A percentile compares a stretch with the other conserved stretches of the same genome.
These are phyloP conservation scores for Monodelphis domestica DNA, from an alignment of 2,797 vertebrate species.

Conservation along the genomic window DNA sequence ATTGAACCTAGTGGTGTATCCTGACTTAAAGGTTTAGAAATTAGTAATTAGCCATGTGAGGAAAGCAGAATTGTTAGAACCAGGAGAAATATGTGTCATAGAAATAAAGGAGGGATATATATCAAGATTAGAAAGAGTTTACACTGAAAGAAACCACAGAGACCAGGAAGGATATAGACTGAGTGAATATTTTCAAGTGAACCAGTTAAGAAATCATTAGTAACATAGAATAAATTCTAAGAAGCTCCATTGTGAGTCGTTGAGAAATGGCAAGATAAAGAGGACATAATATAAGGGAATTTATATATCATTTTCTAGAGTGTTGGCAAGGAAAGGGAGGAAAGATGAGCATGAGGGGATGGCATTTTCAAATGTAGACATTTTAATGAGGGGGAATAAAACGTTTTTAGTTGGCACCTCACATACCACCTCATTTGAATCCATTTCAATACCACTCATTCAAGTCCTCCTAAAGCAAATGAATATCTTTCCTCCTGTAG, in stretches of 20 bases:
- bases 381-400: background rate
- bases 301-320: background rate
- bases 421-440: background rate
- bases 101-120: no score
- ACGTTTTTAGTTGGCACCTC: background rate
- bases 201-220: background rate
- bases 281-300: background rate
- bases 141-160: no score
- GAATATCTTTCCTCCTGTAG: background rate
- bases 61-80: background rate
- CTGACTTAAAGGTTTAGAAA: background rate
- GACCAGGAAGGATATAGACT: no score
- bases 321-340: background rate
- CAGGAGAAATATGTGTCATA: background rate
- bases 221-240: background rate
- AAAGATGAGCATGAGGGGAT: background rate
- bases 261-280: background rate
- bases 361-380: background rate
- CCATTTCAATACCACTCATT: background rate
- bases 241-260: background rate
- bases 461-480: background rate
- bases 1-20: background rate
- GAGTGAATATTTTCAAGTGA: background rate
- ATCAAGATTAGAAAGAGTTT: no score
- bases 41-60: background rate